Evolutionary conservation across 2,797 vertebrate genomes (phyloP), one percentile per base, ranked within the genome.

Genomic region (Gymnoscopelus braueri): DNA sequence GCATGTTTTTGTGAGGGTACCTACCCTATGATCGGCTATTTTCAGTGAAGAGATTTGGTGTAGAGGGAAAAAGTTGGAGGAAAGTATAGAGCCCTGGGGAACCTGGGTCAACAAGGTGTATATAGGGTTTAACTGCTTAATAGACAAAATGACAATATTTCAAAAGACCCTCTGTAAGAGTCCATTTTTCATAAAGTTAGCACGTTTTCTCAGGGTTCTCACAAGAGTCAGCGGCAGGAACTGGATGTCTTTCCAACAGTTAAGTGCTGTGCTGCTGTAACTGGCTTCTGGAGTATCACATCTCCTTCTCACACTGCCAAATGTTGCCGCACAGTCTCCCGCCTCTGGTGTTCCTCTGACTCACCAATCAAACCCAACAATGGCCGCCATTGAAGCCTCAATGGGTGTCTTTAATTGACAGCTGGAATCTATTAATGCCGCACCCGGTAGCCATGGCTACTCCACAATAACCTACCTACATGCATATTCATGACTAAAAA

Each of bases 371-470:
- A 0, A 49, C 70, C 35, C 81, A 93, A 94, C 93, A 93, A 93
- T 92, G 88, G 77, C 84, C 65, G 75, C 90, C 85, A 92, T 94
- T 93, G 85, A 93, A 89, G 65, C 63, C 82, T 83, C 59, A 77
- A 85, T 67, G 82, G 64, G 35, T 78, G 83, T 71, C 74, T 87
- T 83, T 80, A 87, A 87, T 84, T 81, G 79, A 83, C 91, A 89
- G 87, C 79, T 90, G 88, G 84, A 79, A 80, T 86, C 77, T 84
- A 85, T 91, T 87, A 90, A 86, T 85, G 74, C 71, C n/a, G 59
- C 19, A 56, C 60, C 80, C 72, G 61, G 92, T 87, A 74, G 81
- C 84, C 84, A 89, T 85, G 86, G 84, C 70, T 65, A 89, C 88
- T 47, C 72, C 77, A 74, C 81, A 89, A 83, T 86, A 87, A 83